phyloP scores from a whole-genome alignment of 2,113 vertebrate species.

The Phrynocephalus versicolor region DNA sequence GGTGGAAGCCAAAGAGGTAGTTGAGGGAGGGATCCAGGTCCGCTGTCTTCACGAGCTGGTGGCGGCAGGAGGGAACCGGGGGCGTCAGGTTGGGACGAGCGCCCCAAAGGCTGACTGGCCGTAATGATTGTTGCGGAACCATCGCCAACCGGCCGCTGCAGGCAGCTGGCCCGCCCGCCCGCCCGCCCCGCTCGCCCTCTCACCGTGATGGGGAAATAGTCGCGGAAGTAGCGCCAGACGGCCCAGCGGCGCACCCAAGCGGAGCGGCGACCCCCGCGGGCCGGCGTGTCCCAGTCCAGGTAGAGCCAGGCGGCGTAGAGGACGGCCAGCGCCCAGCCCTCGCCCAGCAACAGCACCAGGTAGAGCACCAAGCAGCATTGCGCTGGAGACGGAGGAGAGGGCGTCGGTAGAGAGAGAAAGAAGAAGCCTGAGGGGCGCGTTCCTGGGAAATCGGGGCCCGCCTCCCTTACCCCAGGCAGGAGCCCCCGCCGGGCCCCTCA shows the following conservation, averaged over 20 bases:
- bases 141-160: too few relatives aligned
- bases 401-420: too few relatives aligned
- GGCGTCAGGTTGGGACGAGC: too few relatives aligned
- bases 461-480: background rate
- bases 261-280: slow-evolving; percentile 66
- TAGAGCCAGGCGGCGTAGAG: slow-evolving; percentile 81
- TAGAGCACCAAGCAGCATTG: slow-evolving; percentile 48
- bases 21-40: slow-evolving; percentile 73
- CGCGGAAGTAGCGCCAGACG: slow-evolving; percentile 73
- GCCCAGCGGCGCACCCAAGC: slow-evolving; percentile 72
- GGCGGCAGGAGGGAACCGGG: rapidly evolving
- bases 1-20: slow-evolving; percentile 82
- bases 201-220: slow-evolving; percentile 82
- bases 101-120: too few relatives aligned
- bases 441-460: too few relatives aligned
- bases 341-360: slow-evolving; percentile 63
- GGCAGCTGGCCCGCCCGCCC: background rate
- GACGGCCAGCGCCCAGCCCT: slow-evolving; percentile 72
- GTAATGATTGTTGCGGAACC: too few relatives aligned
- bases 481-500: background rate
- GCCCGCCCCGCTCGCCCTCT: slow-evolving; percentile 1
- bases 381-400: background rate
- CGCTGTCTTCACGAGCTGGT: slow-evolving; percentile 76
- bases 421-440: too few relatives aligned
- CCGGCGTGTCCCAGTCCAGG: slow-evolving; percentile 77